Conservation (phyloP, 1,140 invertebrate species). For the Periplaneta americana region DNA sequence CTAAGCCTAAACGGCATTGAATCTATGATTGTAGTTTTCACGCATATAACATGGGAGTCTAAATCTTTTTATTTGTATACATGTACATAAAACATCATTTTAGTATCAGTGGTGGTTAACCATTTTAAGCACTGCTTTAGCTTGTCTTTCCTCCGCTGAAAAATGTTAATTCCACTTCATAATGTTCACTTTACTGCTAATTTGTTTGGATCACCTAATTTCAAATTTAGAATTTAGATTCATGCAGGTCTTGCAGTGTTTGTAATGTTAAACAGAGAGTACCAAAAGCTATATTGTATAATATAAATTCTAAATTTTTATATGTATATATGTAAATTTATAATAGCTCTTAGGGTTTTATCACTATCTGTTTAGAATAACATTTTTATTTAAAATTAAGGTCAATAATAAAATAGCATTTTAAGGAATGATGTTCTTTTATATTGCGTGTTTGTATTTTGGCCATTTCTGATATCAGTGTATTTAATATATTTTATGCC, state of each 20-base stretch:
- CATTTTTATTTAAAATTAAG: background rate
- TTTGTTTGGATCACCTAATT: background rate
- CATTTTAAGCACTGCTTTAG: background rate
- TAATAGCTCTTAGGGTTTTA: background rate
- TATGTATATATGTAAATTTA: background rate
- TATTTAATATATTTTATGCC: no score
- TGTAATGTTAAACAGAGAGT: background rate
- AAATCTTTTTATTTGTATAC: background rate
- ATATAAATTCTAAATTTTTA: background rate
- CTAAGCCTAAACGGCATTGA: no score
- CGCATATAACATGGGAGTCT: background rate
- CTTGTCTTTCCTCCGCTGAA: background rate
- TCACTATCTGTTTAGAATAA: background rate
- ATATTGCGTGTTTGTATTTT: no score
- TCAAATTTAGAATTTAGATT: background rate
- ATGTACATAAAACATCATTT: background rate
- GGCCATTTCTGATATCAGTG: no score
- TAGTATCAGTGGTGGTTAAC: background rate
- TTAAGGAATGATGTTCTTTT: background rate
- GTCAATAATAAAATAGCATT: background rate
- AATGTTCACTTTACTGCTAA: background rate
- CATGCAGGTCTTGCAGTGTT: background rate
- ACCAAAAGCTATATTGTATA: background rate
- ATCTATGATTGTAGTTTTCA: no score
- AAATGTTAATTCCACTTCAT: background rate